Percentiles rank a stretch among this genome's conserved stretches.
These are phyloP conservation scores for Drosophila mayaguana DNA, from an alignment of 2,888 invertebrate genomes.

Conservation along the genomic window DNA sequence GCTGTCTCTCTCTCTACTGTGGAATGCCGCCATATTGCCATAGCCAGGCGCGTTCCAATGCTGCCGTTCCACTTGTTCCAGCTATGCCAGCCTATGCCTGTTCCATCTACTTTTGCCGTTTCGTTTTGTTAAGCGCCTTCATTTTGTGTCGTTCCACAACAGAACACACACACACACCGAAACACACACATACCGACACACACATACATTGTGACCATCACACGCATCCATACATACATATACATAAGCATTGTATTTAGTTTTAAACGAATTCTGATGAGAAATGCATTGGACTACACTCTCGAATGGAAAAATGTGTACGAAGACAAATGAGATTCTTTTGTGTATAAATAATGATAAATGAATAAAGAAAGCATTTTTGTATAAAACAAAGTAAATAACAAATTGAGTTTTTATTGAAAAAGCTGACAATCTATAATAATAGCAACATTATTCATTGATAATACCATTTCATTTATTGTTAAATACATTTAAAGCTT, in stretches of 20 bases:
- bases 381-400: conserved; percentile 84
- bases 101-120: conserved; percentile 62
- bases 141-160: conserved; percentile 82
- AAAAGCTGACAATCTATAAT: background rate
- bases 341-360: conserved; percentile 79
- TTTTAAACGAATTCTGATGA: conserved; percentile 62
- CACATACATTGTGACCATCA: conserved; percentile 35
- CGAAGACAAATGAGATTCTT: conserved; percentile 70
- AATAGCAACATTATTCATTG: too few relatives aligned
- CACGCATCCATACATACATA: conserved; percentile 55
- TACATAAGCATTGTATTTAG: conserved; percentile 75
- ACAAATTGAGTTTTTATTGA: background rate
- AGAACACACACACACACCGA: conserved; percentile 51
- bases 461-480: too few relatives aligned
- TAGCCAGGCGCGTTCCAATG: conserved; percentile 68
- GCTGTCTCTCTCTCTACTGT: conserved; percentile 19
- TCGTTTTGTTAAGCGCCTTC: conserved; percentile 81
- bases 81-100: conserved; percentile 10
- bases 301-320: conserved; percentile 45
- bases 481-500: too few relatives aligned
- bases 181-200: conserved; percentile 40
- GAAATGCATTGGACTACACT: conserved; percentile 56
- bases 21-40: conserved; percentile 74
- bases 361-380: conserved; percentile 83
- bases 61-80: conserved; percentile 22